Base-by-base conservation (phyloP, 2,113 vertebrate species). In the Willisornis vidua region DNA sequence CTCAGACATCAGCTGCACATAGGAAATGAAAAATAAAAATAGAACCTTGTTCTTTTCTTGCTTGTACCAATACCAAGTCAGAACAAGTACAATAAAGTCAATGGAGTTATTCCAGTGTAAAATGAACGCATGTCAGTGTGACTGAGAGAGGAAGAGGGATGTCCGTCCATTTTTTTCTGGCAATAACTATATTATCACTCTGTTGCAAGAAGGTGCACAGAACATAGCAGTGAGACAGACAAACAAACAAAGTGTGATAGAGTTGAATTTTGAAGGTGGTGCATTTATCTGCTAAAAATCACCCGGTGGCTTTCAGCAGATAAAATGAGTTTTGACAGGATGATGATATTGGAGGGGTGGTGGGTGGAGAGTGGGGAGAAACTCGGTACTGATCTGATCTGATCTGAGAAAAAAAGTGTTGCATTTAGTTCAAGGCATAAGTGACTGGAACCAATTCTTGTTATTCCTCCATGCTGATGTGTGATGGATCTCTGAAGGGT, bases 21-120 rank as follows among this genome's bases (percentile, higher is more conserved):
- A 94, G 87, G 87, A 97, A 96, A 97, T 95, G 94, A 96, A 96
- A 97, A 96, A 90, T 89, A 97, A 90, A 94, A 95, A 95, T 93
- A 96, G 93, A 94, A 81, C 37, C 72, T 92, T 85, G 83, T 92
- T 94, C 87, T 93, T 85, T 74, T 88, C 88, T 86, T 78, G 29
- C 88, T 95, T 83, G 85, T 95, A 94, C 92, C 85, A 90, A 95
- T 94, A 94, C 94, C 80, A 75, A 96, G 89, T 83, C 83, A 75
- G 92, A 95, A 93, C 93, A 96, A 96, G 93, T 49, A 95, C 88
- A 96, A 90, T 95, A 95, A 96, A 96, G 96, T 95, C 93, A 96
- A 96, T 84, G 94, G 90, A 96, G 90, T 94, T 96, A 97, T 92
- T 93, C 92, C 80, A 75, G 88, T 95, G 94, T 87, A 90, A 96